Conservation (phyloP, 2,888 invertebrate genomes). For the Drosophila multiciliata region DNA sequence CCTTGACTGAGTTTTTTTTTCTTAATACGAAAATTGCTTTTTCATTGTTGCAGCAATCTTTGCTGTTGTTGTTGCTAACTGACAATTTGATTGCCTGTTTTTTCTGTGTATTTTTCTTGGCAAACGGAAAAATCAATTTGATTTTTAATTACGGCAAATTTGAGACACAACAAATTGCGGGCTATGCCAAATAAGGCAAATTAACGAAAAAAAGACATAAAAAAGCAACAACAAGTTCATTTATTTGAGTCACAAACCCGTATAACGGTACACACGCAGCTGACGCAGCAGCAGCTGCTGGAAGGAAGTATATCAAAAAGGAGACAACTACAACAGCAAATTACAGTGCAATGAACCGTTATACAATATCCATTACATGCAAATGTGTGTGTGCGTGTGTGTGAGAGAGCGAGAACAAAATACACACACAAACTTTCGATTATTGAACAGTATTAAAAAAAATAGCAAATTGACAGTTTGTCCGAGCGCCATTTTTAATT, state of each 20-base stretch:
- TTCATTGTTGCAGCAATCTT: constrained; percentile 67
- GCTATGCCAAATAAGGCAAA: constrained; percentile 65
- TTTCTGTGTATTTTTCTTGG: constrained; percentile 32
- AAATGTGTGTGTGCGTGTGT: constrained; percentile 11
- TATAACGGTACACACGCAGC: constrained; percentile 65
- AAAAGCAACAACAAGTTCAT: constrained; percentile 40
- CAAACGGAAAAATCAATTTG: constrained; percentile 71
- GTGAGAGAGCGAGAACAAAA: constrained; percentile 43
- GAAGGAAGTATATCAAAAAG: constrained; percentile 55
- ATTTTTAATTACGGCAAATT: constrained; percentile 77
- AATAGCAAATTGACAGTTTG: constrained; percentile 18
- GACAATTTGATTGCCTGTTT: constrained; percentile 57
- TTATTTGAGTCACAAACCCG: constrained; percentile 70
- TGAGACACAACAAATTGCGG: constrained; percentile 72
- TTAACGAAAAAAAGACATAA: constrained; percentile 21
- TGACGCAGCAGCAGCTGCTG: constrained; percentile 62
- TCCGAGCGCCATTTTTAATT: constrained; percentile 46
- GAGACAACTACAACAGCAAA: constrained; percentile 46
- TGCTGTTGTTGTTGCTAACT: constrained; percentile 50
- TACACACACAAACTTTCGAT: constrained; percentile 62
- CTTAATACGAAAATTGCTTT: constrained; percentile 69
- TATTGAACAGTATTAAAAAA: constrained; percentile 57
- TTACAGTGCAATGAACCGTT: constrained; percentile 67
- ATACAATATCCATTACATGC: constrained; percentile 46
- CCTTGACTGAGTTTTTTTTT: constrained; percentile 72